Evolutionary conservation across 2,888 invertebrate genomes (phyloP).

Genomic region (Cyclophora albipunctata): DNA sequence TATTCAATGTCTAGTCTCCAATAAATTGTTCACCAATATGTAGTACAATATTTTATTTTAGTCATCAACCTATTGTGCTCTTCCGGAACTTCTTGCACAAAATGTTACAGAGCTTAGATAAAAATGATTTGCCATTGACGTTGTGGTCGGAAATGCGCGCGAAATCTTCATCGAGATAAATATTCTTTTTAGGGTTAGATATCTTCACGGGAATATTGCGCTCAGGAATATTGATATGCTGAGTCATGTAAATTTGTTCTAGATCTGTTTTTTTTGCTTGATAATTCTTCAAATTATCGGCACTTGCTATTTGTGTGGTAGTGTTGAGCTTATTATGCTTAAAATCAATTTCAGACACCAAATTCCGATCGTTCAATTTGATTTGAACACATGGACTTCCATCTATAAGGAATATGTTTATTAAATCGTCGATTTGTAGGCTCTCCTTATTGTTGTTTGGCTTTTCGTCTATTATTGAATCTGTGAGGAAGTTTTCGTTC

Average conservation of each 20-base stretch:
- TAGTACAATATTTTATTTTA: conserved; percentile 16
- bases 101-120: conserved; percentile 52
- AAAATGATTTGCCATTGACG: conserved; percentile 39
- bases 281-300: conserved; percentile 45
- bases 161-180: conserved; percentile 47
- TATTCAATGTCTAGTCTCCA: conserved; percentile 56
- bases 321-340: conserved; percentile 23
- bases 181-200: conserved; percentile 53
- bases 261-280: conserved; percentile 43
- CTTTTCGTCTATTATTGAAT: conserved; percentile 36
- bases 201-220: conserved; percentile 55
- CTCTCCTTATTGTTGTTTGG: conserved; percentile 14
- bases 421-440: conserved; percentile 31
- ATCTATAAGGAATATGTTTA: conserved; percentile 41
- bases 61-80: conserved; percentile 19
- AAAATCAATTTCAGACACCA: conserved; percentile 54
- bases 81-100: conserved; percentile 55
- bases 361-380: conserved; percentile 42
- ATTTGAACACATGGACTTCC: conserved; percentile 37
- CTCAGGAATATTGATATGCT: conserved; percentile 28
- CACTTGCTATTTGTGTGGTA: conserved; percentile 39
- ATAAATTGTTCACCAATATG: conserved; percentile 44
- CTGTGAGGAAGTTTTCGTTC: conserved; percentile 45
- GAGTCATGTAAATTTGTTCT: conserved; percentile 29
- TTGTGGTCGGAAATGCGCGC: conserved; percentile 19